Evolutionary conservation across 2,113 vertebrate species (phyloP), one percentile per base, ranked within the genome.

Genomic region (Tychaedon coryphoeus): DNA sequence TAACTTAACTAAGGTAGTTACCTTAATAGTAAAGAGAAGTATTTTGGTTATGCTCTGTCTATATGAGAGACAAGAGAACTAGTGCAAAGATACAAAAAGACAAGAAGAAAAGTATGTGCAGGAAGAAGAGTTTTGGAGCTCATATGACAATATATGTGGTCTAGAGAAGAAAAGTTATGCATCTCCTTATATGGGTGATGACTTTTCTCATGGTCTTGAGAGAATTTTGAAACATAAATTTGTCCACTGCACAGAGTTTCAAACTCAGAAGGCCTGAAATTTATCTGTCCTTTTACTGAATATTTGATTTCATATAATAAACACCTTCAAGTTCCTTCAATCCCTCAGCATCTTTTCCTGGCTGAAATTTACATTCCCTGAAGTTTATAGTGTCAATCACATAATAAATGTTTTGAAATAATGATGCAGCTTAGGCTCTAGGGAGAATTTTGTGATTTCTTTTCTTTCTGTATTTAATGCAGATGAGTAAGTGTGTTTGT

Each of bases 91-190:
- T 31, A 28, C 2, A 72, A 57, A 76, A 64, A 9, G 8, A 36
- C 43, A 84, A 43, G 25, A 71, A 31, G 18, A 62, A 79, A 80
- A 38, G 3, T 14, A 50, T 1, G 0, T 12, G 3, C 18, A 47
- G 29, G 22, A 60, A 78, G 18, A 45, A 53, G n/a, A 20, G 33
- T 76, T 43, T 51, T 74, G 29, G 56, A 75, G 67, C 22, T 45
- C 1, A 15, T 33, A 54, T 0, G 1, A 20, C 19, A 56, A n/a
- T 19, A 6, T 31, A 20, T 19, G 5, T 15, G 6, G n/a, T 17
- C 40, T 69, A 60, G 19, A 77, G 28, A 69, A 85, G 38, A 48
- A 40, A 80, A 36, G 42, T 24, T 48, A 53, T 13, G 1, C 1
- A 25, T 19, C 9, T 66, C 48, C 23, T 56, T 25, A 56, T 70